phyloP scores from a whole-genome alignment of 2,113 vertebrate genomes.

The Coturnix japonica region DNA sequence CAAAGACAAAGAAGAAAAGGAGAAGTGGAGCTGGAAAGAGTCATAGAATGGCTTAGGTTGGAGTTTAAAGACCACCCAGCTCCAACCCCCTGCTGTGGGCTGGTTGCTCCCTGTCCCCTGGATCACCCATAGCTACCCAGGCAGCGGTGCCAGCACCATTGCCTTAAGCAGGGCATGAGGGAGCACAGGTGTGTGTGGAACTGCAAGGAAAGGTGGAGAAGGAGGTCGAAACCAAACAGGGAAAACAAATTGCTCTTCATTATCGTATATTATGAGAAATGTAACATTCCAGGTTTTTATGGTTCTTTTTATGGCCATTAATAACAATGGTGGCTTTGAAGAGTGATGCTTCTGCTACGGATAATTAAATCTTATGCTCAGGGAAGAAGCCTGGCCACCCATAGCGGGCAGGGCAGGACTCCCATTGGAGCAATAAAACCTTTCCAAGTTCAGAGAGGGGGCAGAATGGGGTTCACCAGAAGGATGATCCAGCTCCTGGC shows the following conservation, averaged over 20 bases:
- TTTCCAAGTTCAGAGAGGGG: neutral
- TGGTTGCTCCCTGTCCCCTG: no score
- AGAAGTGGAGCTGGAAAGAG: neutral
- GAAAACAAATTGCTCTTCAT: constrained; percentile 39
- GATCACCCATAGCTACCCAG: no score
- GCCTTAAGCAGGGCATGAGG: neutral
- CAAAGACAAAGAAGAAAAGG: neutral
- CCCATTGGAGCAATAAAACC: neutral
- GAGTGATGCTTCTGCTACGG: constrained; percentile 41
- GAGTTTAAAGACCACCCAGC: no score
- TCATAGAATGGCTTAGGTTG: no score
- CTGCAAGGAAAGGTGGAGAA: neutral
- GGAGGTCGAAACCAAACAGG: constrained; percentile 45
- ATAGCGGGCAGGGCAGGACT: neutral
- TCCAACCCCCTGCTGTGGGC: no score
- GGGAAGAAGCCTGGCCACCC: constrained; percentile 10
- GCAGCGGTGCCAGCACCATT: no score
- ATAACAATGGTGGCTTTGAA: constrained; percentile 62
- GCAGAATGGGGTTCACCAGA: neutral
- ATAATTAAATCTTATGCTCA: constrained; percentile 64
- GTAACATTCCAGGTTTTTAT: constrained; percentile 50
- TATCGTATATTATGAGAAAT: constrained; percentile 47
- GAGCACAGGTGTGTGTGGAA: neutral
- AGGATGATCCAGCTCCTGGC: neutral
- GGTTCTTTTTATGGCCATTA: constrained; percentile 67